Base-by-base conservation (phyloP, 2,797 vertebrate genomes). In the Spea hammondii region DNA sequence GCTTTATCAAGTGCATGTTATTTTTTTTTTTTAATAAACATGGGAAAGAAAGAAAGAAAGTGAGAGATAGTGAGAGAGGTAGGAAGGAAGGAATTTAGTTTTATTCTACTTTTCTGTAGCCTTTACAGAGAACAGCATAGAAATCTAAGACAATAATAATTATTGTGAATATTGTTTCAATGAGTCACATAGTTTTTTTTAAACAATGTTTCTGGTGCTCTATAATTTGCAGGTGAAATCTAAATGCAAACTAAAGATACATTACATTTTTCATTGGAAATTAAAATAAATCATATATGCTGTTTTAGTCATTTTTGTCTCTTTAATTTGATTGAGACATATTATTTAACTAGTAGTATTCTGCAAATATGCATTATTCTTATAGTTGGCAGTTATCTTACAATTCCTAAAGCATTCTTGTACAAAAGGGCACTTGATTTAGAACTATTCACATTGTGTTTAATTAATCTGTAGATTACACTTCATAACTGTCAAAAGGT, bases 381-480 rank as follows among this genome's bases (percentile, higher is more conserved):
- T 6, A 8, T 5, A 7, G 66, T n/a, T 73, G 64, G 32, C 69
- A 66, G 49, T 44, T 59, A 48, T 67, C 64, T 53, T 17, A 69
- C 48, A 51, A 69, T n/a, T 46, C 14, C 66, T 53, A 69, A 64
- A 8, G 46, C 49, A 57, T 78, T 66, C 77, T 57, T 66, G 46
- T 62, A 49, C 60, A 68, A 69, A 17, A 45, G 54, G 74, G 66
- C 10, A 57, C 55, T 79, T 79, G 57, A 70, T 75, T 70, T 64
- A 51, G 32, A 60, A 64, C 53, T 65, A 79, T 79, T 75, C 70
- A 74, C 71, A 48, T 70, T 79, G 57, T 69, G 69, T 79, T 74
- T 70, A 79, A 79, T 79, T 65, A 74, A 74, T 79, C 78, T 70
- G 72, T 55, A 67, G 72, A 50, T 74, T 74, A 71, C 65, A 48